phyloP scores from a whole-genome alignment of 2,888 invertebrate genomes.

The Uloborus plumipes region DNA sequence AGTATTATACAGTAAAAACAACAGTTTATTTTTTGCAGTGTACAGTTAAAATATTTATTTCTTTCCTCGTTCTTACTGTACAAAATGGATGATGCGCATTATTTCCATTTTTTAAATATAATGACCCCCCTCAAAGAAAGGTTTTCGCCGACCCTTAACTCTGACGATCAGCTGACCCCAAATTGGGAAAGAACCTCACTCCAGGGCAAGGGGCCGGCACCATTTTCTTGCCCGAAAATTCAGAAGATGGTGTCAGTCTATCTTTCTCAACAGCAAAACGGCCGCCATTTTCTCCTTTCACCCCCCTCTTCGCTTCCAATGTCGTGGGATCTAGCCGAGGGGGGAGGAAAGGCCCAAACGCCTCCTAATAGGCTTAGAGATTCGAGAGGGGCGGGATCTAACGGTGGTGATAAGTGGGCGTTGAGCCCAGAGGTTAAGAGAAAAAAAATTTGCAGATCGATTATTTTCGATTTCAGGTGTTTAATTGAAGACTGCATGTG shows the following conservation, averaged over 20 bases:
- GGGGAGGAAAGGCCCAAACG: slow-evolving; percentile 41
- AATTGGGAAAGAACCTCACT: too few species aligned
- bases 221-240: too few species aligned
- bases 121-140: too few species aligned
- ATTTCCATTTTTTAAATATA: too few species aligned
- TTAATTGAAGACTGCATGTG: not conserved
- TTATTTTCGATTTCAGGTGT: slow-evolving; percentile 19
- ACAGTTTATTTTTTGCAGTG: too few species aligned
- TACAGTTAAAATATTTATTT: too few species aligned
- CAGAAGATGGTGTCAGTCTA: not conserved
- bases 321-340: slow-evolving; percentile 9
- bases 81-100: too few species aligned
- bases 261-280: slow-evolving; percentile 19
- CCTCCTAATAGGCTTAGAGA: slow-evolving; percentile 58
- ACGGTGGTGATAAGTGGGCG: slow-evolving; percentile 36
- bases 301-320: slow-evolving; percentile 11
- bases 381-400: slow-evolving; percentile 52
- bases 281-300: slow-evolving; percentile 44
- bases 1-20: too few species aligned
- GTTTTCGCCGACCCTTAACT: too few species aligned
- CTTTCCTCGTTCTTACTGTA: too few species aligned
- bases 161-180: too few species aligned
- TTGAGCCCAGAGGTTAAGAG: slow-evolving; percentile 18
- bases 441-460: slow-evolving; percentile 22
- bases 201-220: too few species aligned